Evolutionary conservation across 2,888 invertebrate genomes (phyloP).

Genomic region (Stegana nigrithorax): DNA sequence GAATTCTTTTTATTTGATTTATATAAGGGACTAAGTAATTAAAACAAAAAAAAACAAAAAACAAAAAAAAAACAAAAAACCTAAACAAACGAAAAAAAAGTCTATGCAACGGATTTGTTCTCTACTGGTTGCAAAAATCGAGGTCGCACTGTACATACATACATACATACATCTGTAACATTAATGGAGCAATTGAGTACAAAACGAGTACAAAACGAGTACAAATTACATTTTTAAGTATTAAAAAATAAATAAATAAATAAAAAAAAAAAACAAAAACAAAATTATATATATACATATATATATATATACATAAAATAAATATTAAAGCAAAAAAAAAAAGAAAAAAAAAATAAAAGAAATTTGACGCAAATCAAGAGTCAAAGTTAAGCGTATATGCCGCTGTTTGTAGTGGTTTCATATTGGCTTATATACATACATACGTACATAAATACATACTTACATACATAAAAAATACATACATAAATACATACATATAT

Average conservation of each 20-base stretch:
- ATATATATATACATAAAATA: conserved; percentile 16
- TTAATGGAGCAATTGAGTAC: conserved; percentile 63
- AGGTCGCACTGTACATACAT: conserved; percentile 31
- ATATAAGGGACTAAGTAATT: neutral
- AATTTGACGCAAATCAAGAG: conserved; percentile 24
- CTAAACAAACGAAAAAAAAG: conserved; percentile 1
- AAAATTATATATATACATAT: conserved; percentile 21
- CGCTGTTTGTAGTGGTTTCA: conserved; percentile 17
- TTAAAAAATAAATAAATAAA: conserved; percentile 33
- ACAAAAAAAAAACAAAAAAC: conserved; percentile 2
- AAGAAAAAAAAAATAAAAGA: conserved; percentile 21
- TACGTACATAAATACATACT: conserved; percentile 13
- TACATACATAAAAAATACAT: conserved; percentile 24
- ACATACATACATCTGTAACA: conserved; percentile 50
- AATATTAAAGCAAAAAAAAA: conserved; percentile 8
- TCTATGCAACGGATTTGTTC: too few relatives aligned
- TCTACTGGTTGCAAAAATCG: too few relatives aligned
- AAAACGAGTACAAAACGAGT: conserved; percentile 65
- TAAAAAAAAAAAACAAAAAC: conserved; percentile 24
- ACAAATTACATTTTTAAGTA: conserved; percentile 62
- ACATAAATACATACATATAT: conserved; percentile 16
- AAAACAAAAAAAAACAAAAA: conserved; percentile 18
- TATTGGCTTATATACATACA: conserved; percentile 15
- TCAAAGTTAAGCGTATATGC: conserved; percentile 12
- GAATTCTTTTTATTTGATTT: too few relatives aligned